These are phyloP conservation scores for Miichthys miiuy DNA, from an alignment of 2,797 vertebrate species.

Conservation along the genomic window DNA sequence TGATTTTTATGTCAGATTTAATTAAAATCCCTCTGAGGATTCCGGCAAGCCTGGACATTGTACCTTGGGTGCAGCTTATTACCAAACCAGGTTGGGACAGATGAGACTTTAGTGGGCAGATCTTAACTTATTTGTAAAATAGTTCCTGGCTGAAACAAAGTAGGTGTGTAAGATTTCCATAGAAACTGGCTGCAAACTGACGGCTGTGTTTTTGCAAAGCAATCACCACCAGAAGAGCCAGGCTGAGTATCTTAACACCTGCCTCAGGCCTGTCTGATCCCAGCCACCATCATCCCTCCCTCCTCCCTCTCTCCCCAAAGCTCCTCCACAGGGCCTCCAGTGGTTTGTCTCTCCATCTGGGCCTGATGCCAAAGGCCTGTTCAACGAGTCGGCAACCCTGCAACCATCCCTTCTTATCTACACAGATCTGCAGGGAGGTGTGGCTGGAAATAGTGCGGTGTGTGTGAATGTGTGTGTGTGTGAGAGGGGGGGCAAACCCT, in stretches of 20 bases:
- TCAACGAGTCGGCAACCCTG: conserved; percentile 72
- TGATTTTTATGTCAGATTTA: conserved; percentile 23
- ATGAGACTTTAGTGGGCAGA: neutral
- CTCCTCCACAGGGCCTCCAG: conserved; percentile 77
- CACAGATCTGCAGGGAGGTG: conserved; percentile 64
- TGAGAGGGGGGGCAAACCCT: conserved; percentile 40
- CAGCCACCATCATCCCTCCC: conserved; percentile 58
- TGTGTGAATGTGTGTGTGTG: neutral
- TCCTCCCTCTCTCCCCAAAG: conserved; percentile 23
- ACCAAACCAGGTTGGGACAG: neutral
- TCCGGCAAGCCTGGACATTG: neutral
- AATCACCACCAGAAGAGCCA: conserved; percentile 85
- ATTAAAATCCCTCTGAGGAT: conserved; percentile 12
- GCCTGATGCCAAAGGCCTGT: conserved; percentile 83
- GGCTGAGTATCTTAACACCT: conserved; percentile 88
- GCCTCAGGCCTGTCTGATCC: conserved; percentile 84
- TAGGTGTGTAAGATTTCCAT: conserved; percentile 3
- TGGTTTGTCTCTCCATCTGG: conserved; percentile 80
- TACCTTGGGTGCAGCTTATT: conserved; percentile 7
- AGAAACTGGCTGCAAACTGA: conserved; percentile 83
- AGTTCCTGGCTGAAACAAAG: conserved; percentile 14
- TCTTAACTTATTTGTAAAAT: neutral
- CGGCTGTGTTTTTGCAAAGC: conserved; percentile 85
- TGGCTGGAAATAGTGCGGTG: conserved; percentile 49
- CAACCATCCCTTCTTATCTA: conserved; percentile 73